phyloP scores from a whole-genome alignment of 2,888 invertebrate genomes.

The Horisme vitalbata region DNA sequence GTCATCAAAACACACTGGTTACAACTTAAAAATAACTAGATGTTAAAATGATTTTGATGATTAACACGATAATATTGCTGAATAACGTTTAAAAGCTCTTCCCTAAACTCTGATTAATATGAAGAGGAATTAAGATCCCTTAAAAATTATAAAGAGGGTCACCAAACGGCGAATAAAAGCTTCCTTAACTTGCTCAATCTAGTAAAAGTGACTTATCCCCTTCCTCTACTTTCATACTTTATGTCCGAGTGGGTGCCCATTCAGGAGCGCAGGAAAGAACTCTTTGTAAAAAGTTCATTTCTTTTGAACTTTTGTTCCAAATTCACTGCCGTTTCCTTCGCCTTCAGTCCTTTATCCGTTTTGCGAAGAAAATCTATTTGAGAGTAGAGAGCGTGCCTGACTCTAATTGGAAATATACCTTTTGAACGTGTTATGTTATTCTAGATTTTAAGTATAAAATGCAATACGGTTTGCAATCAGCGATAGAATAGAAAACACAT shows the following conservation, averaged over 20 bases:
- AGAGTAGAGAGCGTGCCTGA: neutral
- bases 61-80: too few relatives aligned
- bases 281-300: conserved; percentile 45
- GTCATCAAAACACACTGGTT: too few relatives aligned
- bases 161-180: conserved; percentile 8
- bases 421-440: too few relatives aligned
- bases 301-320: conserved; percentile 49
- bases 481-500: too few relatives aligned
- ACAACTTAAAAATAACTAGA: too few relatives aligned
- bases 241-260: conserved; percentile 43
- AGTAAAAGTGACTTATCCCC: conserved; percentile 23
- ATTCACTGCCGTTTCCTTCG: conserved; percentile 35
- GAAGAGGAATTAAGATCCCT: neutral
- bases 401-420: neutral
- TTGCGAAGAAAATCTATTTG: conserved; percentile 12
- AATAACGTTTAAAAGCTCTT: too few relatives aligned
- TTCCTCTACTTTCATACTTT: conserved; percentile 42
- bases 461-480: too few relatives aligned
- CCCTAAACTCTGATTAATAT: too few relatives aligned
- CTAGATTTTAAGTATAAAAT: too few relatives aligned
- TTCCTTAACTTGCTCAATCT: conserved; percentile 19
- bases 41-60: too few relatives aligned
- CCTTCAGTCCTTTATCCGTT: conserved; percentile 34
- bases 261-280: conserved; percentile 39
- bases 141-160: conserved; percentile 3